phyloP scores from a whole-genome alignment of 1,140 invertebrate genomes.

The Atta cephalotes region DNA sequence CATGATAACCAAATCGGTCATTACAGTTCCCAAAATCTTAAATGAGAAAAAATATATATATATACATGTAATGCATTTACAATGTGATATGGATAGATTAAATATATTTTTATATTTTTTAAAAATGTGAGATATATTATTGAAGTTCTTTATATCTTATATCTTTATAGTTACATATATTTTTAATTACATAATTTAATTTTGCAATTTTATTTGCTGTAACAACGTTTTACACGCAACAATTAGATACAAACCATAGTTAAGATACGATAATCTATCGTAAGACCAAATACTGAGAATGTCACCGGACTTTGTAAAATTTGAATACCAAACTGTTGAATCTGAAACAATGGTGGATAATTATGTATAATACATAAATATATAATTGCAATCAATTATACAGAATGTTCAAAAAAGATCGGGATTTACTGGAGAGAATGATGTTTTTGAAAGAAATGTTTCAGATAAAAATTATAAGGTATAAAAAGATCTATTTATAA shows the following conservation, averaged over 20 bases:
- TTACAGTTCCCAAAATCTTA: conserved; percentile 56
- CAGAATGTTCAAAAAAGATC: no score
- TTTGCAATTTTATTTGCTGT: neutral
- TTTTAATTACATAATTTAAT: neutral
- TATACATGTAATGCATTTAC: no score
- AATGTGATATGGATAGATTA: neutral
- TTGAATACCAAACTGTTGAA: conserved; percentile 61
- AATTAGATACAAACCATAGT: conserved; percentile 31
- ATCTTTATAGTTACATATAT: neutral
- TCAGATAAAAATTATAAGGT: no score
- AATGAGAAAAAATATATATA: neutral
- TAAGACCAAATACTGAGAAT: neutral
- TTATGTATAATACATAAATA: neutral
- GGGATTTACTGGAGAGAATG: no score
- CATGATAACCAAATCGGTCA: conserved; percentile 61
- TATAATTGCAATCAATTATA: neutral
- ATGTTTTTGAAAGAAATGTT: no score
- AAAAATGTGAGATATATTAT: neutral
- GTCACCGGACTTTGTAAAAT: conserved; percentile 37
- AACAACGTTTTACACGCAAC: neutral
- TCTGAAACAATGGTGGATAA: conserved; percentile 17
- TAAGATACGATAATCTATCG: conserved; percentile 1
- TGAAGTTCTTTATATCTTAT: neutral
- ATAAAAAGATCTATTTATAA: no score
- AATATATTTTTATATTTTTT: neutral